Evolutionary conservation across 2,113 vertebrate genomes (phyloP).

Genomic region (Gambusia holbrooki): DNA sequence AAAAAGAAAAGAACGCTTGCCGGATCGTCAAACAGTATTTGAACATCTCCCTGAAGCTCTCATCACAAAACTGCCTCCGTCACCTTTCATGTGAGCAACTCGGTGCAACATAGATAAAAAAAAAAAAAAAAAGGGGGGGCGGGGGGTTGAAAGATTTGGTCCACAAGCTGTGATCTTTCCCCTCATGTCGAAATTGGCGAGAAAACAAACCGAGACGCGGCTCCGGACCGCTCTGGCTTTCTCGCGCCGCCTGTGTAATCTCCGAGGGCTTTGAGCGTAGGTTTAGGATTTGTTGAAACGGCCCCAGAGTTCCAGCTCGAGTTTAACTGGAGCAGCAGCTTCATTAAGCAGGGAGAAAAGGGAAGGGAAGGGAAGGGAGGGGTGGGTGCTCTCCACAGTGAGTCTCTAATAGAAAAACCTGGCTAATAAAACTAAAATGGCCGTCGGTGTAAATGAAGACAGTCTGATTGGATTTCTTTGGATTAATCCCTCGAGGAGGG

Average conservation of each 20-base stretch:
- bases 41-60: slow-evolving; percentile 20
- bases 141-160: not conserved
- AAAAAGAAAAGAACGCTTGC: not conserved
- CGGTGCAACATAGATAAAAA: not conserved
- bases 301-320: not conserved
- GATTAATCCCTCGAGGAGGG: slow-evolving; percentile 70
- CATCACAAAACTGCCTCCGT: slow-evolving; percentile 7
- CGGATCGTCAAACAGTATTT: slow-evolving; percentile 19
- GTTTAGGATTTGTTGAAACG: not conserved
- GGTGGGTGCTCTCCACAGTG: slow-evolving; percentile 14
- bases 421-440: slow-evolving; percentile 74
- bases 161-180: not conserved
- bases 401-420: slow-evolving; percentile 59
- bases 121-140: not conserved
- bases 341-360: not conserved
- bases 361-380: too few relatives aligned
- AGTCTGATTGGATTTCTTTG: slow-evolving; percentile 74
- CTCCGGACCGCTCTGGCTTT: not conserved
- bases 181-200: not conserved
- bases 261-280: not conserved
- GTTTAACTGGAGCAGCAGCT: slow-evolving; percentile 8
- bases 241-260: not conserved
- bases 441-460: slow-evolving; percentile 75
- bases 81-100: slow-evolving; percentile 15
- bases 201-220: not conserved